phyloP scores from a whole-genome alignment of 2,113 vertebrate species.

The Rhinoderma darwinii region DNA sequence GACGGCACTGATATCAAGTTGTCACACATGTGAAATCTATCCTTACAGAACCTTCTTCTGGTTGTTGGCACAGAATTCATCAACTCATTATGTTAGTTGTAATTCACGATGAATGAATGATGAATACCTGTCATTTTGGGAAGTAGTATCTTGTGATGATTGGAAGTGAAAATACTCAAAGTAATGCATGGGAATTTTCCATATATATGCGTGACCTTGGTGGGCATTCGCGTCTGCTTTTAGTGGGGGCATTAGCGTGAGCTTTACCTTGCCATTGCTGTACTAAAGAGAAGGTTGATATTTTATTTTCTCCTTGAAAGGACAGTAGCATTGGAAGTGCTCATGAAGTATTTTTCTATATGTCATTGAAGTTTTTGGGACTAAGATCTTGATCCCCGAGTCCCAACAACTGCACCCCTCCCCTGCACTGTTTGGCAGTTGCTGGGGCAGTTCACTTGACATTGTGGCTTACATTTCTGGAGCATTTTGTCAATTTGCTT shows the following conservation, averaged over 20 bases:
- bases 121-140: conserved; percentile 2
- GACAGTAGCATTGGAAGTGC: neutral
- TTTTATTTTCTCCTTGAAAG: neutral
- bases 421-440: neutral
- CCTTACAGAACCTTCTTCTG: conserved; percentile 4
- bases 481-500: no score
- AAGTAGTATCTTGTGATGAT: neutral
- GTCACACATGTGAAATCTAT: neutral
- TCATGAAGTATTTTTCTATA: neutral
- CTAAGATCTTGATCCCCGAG: no score
- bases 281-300: neutral
- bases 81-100: neutral
- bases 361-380: neutral
- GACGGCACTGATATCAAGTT: neutral
- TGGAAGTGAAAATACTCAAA: neutral
- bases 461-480: neutral
- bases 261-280: neutral
- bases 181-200: neutral
- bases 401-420: neutral
- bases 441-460: neutral
- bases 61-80: neutral
- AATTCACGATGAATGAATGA: conserved; percentile 4
- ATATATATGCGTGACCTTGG: neutral
- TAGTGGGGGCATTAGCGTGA: neutral
- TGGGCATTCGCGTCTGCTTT: neutral